Base-by-base conservation (phyloP, 2,888 invertebrate species). In the Stictocephala bisonia region DNA sequence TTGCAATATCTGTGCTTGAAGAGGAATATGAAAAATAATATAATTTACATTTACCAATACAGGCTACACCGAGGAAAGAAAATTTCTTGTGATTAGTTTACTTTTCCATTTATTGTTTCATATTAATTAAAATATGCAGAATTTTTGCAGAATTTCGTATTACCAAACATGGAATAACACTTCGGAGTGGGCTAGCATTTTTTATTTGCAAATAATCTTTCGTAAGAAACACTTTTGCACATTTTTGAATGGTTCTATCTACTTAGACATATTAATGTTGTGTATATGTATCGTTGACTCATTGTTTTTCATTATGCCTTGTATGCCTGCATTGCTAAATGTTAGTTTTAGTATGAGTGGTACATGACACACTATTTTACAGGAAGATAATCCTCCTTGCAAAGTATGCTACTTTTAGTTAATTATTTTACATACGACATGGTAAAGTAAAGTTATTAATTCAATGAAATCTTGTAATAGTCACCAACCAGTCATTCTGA, bases 311-410 rank as follows among this genome's bases (percentile, higher is more conserved):
- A 40, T 60, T 40, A 40, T 60, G 60, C 60, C 60, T 60, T 60
- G 60, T 60, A 53, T 69, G 53, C 69, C 53, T 69, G 69, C 69
- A 69, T 53, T 53, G 69, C 69, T 69, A 69, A 69, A 35, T 69
- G 69, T 69, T 69, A 69, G 69, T 53, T 20, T 44, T 60, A 60
- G 60, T 40, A 40, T 35, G 40, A 35, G 60, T 26, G 11, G 60
- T 60, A 40, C 60, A 3, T 20, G 40, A 15, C n/a, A n/a, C n/a
- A n/a, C n/a, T n/a, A n/a, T n/a, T n/a, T n/a, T n/a, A n/a, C n/a
- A n/a, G n/a, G n/a, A n/a, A n/a, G n/a, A n/a, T n/a, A n/a, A n/a
- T n/a, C n/a, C n/a, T n/a, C n/a, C n/a, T n/a, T n/a, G n/a, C n/a
- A n/a, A n/a, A n/a, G n/a, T n/a, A n/a, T n/a, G n/a, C n/a, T n/a